Evolutionary conservation across 2,113 vertebrate genomes (phyloP).

Genomic region (Zosterops borbonicus): DNA sequence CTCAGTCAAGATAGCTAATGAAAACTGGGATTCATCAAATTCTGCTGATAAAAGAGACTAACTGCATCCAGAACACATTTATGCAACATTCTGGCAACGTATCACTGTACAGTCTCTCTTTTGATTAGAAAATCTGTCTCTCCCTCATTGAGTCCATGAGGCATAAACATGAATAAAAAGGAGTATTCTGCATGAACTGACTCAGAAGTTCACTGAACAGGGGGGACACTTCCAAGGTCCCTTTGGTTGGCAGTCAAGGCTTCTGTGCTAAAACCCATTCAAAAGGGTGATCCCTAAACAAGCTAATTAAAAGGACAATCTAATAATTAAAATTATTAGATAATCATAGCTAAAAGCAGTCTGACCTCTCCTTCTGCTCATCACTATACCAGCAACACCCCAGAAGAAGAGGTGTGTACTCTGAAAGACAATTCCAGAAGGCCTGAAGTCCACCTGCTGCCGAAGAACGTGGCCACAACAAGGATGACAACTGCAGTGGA

Average conservation of each 20-base stretch:
- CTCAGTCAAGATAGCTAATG: not conserved
- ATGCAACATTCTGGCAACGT: not conserved
- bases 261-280: not conserved
- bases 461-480: not conserved
- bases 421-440: not conserved
- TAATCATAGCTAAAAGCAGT: not conserved
- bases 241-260: not conserved
- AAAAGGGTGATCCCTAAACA: not conserved
- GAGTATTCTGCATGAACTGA: not conserved
- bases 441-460: not conserved
- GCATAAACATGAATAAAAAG: not conserved
- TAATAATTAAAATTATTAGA: not conserved
- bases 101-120: not conserved
- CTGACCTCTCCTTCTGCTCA: not conserved
- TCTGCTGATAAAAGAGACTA: not conserved
- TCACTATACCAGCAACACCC: rapidly evolving
- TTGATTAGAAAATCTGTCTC: constrained; percentile 10
- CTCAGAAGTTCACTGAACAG: not conserved
- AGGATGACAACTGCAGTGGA: not conserved
- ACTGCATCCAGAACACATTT: not conserved
- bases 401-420: rapidly evolving
- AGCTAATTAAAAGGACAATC: not conserved
- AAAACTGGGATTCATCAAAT: constrained; percentile 21
- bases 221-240: not conserved
- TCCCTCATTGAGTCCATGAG: not conserved